Conservation (phyloP, 2,888 invertebrate species). For the Calliscelio sp. region DNA sequence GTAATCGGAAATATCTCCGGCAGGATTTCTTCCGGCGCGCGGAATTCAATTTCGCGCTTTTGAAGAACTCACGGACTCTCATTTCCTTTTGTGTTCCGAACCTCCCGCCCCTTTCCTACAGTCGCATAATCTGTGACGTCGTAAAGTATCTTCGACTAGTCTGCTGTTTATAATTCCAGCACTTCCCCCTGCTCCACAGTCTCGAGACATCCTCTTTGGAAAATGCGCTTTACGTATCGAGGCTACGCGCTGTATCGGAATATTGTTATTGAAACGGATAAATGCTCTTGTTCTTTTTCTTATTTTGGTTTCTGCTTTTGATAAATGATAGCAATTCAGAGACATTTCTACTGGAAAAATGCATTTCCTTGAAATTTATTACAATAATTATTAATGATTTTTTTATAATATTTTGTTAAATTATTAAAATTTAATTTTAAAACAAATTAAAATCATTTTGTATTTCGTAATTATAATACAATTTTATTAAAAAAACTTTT, state of each 20-base stretch:
- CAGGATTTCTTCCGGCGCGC: slow-evolving; percentile 53
- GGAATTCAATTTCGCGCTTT: slow-evolving; percentile 64
- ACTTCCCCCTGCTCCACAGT: background rate
- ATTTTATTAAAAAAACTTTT: no score
- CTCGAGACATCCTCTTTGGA: background rate
- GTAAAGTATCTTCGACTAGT: slow-evolving; percentile 23
- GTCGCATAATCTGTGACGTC: slow-evolving; percentile 34
- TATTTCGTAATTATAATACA: no score
- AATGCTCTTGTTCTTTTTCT: background rate
- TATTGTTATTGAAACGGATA: background rate
- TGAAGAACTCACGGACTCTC: slow-evolving; percentile 40
- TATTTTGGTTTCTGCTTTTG: background rate
- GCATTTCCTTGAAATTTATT: no score
- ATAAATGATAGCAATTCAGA: background rate
- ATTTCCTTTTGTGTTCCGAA: slow-evolving; percentile 41
- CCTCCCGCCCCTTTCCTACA: slow-evolving; percentile 5
- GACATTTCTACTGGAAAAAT: background rate
- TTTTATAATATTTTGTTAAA: no score
- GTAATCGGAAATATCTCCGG: slow-evolving; percentile 62
- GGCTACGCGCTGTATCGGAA: slow-evolving; percentile 4
- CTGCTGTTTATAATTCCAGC: slow-evolving; percentile 43
- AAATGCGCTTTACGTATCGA: slow-evolving; percentile 22
- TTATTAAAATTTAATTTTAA: no score
- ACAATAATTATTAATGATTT: no score
- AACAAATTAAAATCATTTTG: no score